Conservation (phyloP, 2,113 vertebrate species). For the Sinocyclocheilus grahami region DNA sequence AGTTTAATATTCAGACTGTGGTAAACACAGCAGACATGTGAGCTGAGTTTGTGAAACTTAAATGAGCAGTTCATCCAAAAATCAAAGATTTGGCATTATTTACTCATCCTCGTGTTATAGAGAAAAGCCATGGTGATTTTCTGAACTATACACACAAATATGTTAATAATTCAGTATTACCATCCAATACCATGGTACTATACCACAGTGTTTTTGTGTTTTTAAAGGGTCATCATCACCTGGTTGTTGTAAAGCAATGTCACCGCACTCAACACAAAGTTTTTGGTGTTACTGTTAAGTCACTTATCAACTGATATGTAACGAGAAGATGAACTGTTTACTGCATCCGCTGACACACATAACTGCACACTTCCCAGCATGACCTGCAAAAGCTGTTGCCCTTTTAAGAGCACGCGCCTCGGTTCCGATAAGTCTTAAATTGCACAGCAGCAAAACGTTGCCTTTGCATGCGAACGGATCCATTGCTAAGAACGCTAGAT, state of each 20-base stretch:
- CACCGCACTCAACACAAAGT: background rate
- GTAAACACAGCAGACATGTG: background rate
- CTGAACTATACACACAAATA: background rate
- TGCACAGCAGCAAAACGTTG: background rate
- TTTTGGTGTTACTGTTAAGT: background rate
- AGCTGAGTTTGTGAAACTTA: background rate
- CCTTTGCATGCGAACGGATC: background rate
- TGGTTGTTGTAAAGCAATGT: background rate
- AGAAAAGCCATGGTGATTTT: background rate
- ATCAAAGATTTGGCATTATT: background rate
- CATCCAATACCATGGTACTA: background rate
- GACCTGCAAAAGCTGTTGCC: constrained; percentile 41
- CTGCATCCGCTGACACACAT: too few relatives aligned
- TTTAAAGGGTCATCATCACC: background rate
- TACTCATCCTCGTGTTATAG: background rate
- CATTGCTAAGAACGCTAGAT: background rate
- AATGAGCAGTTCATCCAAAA: background rate
- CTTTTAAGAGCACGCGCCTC: constrained; percentile 53
- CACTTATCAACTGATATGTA: background rate
- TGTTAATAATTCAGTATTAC: background rate
- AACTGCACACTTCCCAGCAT: background rate
- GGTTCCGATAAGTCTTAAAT: background rate
- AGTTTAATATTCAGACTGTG: constrained; percentile 3
- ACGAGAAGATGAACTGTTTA: background rate
- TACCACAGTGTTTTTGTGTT: background rate